phyloP scores from a whole-genome alignment of 2,888 invertebrate genomes.

The Drosophila recens region DNA sequence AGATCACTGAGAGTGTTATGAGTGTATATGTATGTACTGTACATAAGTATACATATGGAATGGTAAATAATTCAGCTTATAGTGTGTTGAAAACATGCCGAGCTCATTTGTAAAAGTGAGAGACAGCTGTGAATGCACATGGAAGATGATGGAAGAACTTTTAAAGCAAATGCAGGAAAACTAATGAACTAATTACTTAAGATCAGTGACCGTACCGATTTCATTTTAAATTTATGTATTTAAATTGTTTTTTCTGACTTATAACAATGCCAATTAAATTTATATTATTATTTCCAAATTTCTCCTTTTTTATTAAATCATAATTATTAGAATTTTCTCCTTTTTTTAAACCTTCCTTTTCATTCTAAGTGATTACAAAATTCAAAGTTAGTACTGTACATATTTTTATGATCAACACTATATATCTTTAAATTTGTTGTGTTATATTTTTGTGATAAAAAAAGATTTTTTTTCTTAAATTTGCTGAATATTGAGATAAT shows the following conservation, averaged over 20 bases:
- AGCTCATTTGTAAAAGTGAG: not conserved
- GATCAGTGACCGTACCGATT: not conserved
- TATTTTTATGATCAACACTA: too few relatives aligned
- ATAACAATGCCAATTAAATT: too few relatives aligned
- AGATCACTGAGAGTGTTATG: conserved; percentile 22
- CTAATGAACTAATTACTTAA: conserved; percentile 3
- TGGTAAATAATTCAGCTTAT: not conserved
- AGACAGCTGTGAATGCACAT: not conserved
- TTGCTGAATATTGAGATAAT: too few relatives aligned
- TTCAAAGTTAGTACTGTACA: too few relatives aligned
- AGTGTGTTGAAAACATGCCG: conserved; percentile 1
- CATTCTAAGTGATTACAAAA: too few relatives aligned
- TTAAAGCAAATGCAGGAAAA: not conserved
- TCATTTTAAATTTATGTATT: not conserved
- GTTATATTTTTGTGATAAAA: not conserved
- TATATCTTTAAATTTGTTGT: too few relatives aligned
- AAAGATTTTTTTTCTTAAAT: not conserved
- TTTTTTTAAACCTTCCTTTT: too few relatives aligned
- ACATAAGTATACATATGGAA: not conserved
- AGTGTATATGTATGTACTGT: not conserved
- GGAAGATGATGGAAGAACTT: not conserved
- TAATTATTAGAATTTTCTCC: too few relatives aligned
- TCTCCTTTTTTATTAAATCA: too few relatives aligned
- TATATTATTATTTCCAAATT: too few relatives aligned
- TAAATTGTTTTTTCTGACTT: too few relatives aligned